Percentiles rank a stretch among this genome's conserved stretches.
phyloP scores from a whole-genome alignment of 2,113 vertebrate genomes.

The Corapipo altera region DNA sequence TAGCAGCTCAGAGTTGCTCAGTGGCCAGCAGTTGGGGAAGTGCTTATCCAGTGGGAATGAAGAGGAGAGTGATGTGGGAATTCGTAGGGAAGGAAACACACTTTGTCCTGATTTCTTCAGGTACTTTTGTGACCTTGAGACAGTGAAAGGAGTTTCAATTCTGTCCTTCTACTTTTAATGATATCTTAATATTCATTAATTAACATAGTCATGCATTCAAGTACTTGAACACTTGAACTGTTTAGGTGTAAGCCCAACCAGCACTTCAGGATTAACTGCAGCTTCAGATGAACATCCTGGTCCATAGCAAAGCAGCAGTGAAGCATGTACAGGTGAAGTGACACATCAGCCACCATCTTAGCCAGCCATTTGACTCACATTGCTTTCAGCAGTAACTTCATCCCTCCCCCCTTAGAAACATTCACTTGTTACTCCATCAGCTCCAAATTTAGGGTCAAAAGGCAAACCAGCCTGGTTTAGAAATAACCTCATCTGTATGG shows the following conservation, averaged over 20 bases:
- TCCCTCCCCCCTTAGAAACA: not conserved
- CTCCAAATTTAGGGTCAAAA: not conserved
- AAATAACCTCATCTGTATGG: not conserved
- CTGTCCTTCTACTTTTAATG: not conserved
- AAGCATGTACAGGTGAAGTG: not conserved
- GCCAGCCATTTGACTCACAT: not conserved
- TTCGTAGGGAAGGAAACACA: not conserved
- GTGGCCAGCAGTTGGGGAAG: not conserved
- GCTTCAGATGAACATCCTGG: not conserved
- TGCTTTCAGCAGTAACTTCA: not conserved
- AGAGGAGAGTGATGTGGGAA: not conserved
- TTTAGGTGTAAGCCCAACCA: not conserved
- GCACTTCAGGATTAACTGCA: not conserved
- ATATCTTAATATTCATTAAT: not conserved
- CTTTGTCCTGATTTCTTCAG: not conserved
- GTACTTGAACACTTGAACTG: not conserved
- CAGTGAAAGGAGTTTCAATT: not conserved
- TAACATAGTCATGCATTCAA: not conserved
- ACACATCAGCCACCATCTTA: rapidly evolving
- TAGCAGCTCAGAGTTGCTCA: not conserved
- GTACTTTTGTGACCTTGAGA: not conserved
- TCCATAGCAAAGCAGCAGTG: not conserved
- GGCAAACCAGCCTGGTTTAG: not conserved
- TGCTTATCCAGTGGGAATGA: not conserved
- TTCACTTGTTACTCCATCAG: not conserved